phyloP scores from a whole-genome alignment of 2,113 vertebrate genomes.

The Columbina picui region DNA sequence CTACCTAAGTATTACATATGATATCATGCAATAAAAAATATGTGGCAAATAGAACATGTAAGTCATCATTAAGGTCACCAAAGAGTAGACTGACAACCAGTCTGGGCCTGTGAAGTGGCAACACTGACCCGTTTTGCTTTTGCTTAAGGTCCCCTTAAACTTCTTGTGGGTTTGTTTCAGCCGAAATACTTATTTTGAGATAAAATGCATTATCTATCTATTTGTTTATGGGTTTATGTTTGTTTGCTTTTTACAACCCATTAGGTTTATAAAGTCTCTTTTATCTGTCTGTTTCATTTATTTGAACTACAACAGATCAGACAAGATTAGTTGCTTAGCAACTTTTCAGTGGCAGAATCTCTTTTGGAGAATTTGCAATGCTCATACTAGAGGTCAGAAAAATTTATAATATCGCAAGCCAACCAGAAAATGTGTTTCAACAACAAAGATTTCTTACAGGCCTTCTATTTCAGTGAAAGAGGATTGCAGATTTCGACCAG shows the following conservation, averaged over 20 bases:
- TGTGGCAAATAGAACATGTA: neutral
- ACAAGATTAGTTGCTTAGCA: conserved; percentile 65
- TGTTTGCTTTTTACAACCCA: conserved; percentile 42
- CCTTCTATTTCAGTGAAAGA: conserved; percentile 11
- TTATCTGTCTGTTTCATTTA: conserved; percentile 59
- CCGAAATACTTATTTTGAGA: neutral
- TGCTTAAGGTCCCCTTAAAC: neutral
- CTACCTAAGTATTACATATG: neutral
- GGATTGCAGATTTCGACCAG: conserved; percentile 17
- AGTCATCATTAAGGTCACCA: neutral
- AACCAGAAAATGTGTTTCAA: conserved; percentile 64
- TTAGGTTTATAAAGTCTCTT: conserved; percentile 57
- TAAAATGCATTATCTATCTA: neutral
- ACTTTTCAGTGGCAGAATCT: conserved; percentile 58
- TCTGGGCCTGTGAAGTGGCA: neutral
- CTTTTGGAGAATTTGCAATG: conserved; percentile 41
- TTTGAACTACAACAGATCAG: conserved; percentile 57
- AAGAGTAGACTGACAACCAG: neutral
- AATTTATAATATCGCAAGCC: conserved; percentile 51
- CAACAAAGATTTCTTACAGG: conserved; percentile 52
- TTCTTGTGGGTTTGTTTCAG: neutral
- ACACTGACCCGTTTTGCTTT: neutral
- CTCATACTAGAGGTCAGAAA: conserved; percentile 66
- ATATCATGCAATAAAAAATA: neutral
- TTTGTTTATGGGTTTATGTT: conserved; percentile 20